Conservation (phyloP, 2,113 vertebrate species). For the Archilochus colubris region DNA sequence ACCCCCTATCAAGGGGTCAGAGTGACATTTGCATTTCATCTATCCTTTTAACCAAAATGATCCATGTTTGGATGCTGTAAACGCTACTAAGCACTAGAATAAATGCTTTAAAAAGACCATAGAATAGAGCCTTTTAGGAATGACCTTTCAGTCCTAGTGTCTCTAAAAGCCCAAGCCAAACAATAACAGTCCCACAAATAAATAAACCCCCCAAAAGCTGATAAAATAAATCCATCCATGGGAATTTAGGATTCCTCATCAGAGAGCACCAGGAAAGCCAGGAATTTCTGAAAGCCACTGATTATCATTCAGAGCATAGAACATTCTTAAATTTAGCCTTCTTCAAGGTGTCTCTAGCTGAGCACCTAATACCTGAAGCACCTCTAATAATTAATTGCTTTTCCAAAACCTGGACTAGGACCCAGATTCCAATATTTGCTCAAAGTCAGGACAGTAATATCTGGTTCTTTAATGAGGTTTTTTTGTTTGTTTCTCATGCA, state of each 20-base stretch:
- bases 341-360: background rate
- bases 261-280: background rate
- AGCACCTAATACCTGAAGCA: background rate
- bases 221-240: background rate
- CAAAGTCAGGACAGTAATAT: background rate
- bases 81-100: background rate
- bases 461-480: background rate
- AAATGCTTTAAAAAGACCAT: background rate
- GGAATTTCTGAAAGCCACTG: background rate
- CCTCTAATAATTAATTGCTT: slow-evolving; percentile 2
- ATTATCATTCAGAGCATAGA: background rate
- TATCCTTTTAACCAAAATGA: background rate
- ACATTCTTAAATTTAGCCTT: background rate
- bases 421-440: background rate
- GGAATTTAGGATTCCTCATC: background rate
- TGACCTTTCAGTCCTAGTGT: background rate
- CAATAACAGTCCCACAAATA: background rate
- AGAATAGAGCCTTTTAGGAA: background rate
- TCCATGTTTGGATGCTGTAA: background rate
- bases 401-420: background rate
- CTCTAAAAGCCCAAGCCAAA: background rate
- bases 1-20: background rate
- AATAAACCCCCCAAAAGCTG: background rate
- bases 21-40: background rate
- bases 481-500: background rate